phyloP scores from a whole-genome alignment of 2,113 vertebrate species.

The Glaucomys volans region DNA sequence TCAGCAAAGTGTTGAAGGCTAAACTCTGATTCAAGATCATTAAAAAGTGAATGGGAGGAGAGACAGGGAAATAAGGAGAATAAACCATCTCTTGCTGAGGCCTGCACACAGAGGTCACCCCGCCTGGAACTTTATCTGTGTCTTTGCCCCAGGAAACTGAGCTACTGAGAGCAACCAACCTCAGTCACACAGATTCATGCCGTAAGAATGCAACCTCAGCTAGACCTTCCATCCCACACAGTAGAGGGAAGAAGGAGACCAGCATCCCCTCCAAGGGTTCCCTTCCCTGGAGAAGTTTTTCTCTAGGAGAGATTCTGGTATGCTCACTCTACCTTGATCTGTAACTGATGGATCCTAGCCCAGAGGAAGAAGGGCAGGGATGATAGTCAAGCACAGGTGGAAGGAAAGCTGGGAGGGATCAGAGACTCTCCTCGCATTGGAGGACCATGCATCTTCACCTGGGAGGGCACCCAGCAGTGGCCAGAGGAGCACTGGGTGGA shows the following conservation, averaged over 20 bases:
- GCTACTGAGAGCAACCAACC: neutral
- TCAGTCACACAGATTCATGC: neutral
- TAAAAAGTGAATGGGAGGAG: neutral
- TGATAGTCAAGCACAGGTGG: neutral
- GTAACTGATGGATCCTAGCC: neutral
- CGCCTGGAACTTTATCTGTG: neutral
- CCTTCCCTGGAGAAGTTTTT: neutral
- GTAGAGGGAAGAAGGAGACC: neutral
- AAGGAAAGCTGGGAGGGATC: neutral
- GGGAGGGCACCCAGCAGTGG: neutral
- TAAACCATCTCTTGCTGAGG: neutral
- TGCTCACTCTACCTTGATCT: neutral
- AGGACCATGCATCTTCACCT: neutral
- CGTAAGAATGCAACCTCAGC: neutral
- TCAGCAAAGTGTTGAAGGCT: neutral
- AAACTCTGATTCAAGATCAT: neutral
- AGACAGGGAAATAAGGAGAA: neutral
- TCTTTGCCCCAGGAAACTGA: constrained; percentile 36
- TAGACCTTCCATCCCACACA: neutral
- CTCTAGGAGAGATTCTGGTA: neutral
- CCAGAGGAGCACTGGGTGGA: neutral
- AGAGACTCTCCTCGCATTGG: neutral
- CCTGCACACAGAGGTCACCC: neutral
- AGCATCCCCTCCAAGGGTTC: neutral
- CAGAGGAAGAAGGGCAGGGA: neutral